phyloP scores from a whole-genome alignment of 2,113 vertebrate species.

The Origma solitaria region DNA sequence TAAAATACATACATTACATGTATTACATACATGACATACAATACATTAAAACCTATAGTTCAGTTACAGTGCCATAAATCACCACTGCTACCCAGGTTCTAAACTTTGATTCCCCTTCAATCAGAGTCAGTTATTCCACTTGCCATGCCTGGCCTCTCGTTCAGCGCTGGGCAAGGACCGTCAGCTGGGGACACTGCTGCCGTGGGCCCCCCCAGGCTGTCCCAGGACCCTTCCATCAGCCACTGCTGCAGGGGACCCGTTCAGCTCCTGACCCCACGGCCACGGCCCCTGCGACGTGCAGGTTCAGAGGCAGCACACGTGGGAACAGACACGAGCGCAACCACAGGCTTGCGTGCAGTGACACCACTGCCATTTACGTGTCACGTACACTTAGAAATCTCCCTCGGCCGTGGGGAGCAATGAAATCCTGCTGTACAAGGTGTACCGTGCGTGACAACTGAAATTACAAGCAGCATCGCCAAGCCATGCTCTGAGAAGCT shows the following conservation, averaged over 20 bases:
- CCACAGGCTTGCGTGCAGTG: background rate
- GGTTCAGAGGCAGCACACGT: background rate
- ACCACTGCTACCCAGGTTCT: background rate
- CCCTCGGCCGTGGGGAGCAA: background rate
- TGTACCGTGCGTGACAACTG: background rate
- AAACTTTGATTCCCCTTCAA: conserved; percentile 10
- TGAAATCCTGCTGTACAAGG: background rate
- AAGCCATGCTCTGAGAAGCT: background rate
- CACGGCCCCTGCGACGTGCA: background rate
- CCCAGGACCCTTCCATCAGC: background rate
- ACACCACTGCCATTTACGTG: background rate
- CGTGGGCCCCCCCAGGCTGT: background rate
- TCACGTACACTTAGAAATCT: background rate
- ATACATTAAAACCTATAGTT: background rate
- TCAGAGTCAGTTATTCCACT: conserved; percentile 1
- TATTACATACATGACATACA: too few species aligned
- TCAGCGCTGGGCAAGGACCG: background rate
- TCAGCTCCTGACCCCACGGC: background rate
- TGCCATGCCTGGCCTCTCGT: background rate
- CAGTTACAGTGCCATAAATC: background rate
- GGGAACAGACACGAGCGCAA: background rate
- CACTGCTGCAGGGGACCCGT: background rate
- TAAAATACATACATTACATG: background rate
- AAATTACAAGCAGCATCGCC: background rate
- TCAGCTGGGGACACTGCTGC: background rate